Evolutionary conservation across 2,113 vertebrate species (phyloP).

Genomic region (Felis chaus): DNA sequence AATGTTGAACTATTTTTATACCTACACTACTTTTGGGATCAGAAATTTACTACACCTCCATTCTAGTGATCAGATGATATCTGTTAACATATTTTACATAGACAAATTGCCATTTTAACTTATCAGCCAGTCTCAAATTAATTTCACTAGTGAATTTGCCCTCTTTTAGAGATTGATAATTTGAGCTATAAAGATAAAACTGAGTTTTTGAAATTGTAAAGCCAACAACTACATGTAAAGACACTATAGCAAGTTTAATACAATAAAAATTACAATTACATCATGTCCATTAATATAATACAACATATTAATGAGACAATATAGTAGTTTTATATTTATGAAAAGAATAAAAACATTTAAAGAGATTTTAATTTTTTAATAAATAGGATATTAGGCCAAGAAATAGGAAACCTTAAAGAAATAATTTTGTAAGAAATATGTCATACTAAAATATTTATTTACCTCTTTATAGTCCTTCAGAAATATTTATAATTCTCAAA

Average conservation of each 20-base stretch:
- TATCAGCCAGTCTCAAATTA: not conserved
- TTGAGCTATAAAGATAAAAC: not conserved
- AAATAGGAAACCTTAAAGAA: not conserved
- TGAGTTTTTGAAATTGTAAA: not conserved
- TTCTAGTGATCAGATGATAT: not conserved
- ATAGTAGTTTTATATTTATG: not conserved
- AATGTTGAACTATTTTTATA: not conserved
- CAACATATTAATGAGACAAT: not conserved
- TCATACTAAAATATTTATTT: not conserved
- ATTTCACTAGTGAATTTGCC: not conserved
- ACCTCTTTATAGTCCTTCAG: not conserved
- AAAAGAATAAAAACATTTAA: not conserved
- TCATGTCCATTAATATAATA: not conserved
- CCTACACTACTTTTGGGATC: not conserved
- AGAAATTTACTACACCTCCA: not conserved
- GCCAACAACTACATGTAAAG: not conserved
- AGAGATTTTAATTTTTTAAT: not conserved
- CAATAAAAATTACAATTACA: not conserved
- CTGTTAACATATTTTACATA: not conserved
- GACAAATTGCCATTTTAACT: not conserved
- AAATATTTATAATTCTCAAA: not conserved
- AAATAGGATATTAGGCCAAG: not conserved
- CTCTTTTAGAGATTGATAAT: not conserved
- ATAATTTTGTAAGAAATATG: not conserved
- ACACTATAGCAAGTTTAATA: not conserved